phyloP scores from a whole-genome alignment of 1,140 invertebrate species.

The Calosoma granatense region DNA sequence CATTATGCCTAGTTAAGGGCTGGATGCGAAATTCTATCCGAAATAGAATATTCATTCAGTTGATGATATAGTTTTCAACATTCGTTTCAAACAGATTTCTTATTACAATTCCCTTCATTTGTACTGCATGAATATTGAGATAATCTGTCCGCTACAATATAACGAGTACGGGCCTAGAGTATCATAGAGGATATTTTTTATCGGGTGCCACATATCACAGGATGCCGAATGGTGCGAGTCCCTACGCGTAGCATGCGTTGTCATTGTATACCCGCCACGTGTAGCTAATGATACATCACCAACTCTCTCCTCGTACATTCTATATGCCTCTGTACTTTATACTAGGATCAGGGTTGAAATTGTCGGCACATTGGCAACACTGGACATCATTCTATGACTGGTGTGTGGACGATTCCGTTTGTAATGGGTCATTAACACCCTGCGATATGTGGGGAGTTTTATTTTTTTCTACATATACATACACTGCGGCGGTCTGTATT shows the following conservation, averaged over 20 bases:
- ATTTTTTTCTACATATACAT: neutral
- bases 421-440: neutral
- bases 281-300: constrained; percentile 1
- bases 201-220: neutral
- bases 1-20: no score
- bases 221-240: neutral
- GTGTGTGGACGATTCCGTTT: neutral
- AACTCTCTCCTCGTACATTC: neutral
- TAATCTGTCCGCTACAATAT: no score
- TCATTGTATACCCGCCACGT: neutral
- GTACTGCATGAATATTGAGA: neutral
- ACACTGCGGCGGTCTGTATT: no score
- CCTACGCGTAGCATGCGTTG: neutral
- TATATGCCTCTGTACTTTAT: no score
- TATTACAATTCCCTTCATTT: neutral
- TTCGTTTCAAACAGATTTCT: neutral
- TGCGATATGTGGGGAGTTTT: neutral
- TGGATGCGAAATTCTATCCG: neutral
- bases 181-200: no score
- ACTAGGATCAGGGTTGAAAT: no score
- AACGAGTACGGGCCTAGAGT: no score
- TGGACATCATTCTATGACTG: no score
- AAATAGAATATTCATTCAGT: neutral
- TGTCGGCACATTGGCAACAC: neutral
- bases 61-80: neutral